A percentile compares a stretch with the other conserved stretches of the same genome.
These are phyloP conservation scores for Ceratotherium simum DNA, from an alignment of 2,113 vertebrate species.

Conservation along the genomic window DNA sequence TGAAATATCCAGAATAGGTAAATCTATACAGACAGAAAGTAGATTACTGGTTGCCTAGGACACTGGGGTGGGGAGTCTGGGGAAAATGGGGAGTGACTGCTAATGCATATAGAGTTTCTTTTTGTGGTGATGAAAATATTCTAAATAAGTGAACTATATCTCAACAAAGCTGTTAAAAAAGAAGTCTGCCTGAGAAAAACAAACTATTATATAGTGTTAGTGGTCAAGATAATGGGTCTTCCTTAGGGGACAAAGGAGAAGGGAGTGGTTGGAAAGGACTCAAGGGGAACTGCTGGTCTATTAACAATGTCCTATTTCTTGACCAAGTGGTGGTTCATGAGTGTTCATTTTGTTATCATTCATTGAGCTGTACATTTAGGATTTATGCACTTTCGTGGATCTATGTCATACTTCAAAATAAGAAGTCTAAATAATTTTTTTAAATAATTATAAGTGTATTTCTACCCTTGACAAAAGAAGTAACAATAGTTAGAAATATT, in stretches of 20 bases:
- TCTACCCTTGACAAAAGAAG: not conserved
- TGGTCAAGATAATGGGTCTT: not conserved
- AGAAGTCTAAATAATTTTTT: not conserved
- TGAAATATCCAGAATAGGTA: not conserved
- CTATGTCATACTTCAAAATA: not conserved
- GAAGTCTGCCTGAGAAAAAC: not conserved
- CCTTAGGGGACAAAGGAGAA: not conserved
- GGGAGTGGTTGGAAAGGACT: not conserved
- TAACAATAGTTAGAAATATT: not conserved
- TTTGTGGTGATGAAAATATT: not conserved
- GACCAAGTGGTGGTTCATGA: not conserved
- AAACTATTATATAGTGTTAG: not conserved
- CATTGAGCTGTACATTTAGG: not conserved
- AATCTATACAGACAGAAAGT: not conserved
- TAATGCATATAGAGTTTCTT: not conserved
- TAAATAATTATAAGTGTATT: not conserved
- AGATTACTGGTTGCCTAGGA: not conserved
- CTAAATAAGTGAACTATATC: not conserved
- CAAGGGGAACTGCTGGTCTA: rapidly evolving
- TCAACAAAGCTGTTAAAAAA: not conserved
- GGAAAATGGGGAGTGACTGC: not conserved
- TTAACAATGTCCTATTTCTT: not conserved
- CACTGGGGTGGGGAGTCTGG: not conserved
- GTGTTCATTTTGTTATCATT: not conserved
- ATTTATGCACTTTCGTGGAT: not conserved